Percentiles rank a stretch among this genome's conserved stretches.
Conservation (phyloP, 2,113 vertebrate species). For the Sula dactylatra region DNA sequence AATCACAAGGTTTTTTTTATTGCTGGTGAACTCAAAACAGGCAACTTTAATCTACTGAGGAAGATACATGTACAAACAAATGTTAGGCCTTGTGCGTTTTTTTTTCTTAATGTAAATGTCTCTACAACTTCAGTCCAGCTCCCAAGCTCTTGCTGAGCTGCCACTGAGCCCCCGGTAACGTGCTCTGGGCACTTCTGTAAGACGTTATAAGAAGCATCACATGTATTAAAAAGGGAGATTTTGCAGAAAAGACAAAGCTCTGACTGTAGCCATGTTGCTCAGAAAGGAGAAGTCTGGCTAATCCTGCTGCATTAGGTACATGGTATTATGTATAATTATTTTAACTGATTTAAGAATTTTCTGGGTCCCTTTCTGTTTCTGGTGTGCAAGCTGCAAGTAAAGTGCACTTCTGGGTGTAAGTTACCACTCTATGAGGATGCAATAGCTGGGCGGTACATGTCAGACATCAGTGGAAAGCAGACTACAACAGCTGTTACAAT, state of each 20-base stretch:
- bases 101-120: constrained; percentile 24
- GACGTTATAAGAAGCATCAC: constrained; percentile 22
- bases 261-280: constrained; percentile 3
- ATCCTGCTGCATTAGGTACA: constrained; percentile 17
- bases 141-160: neutral
- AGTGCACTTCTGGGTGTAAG: constrained; percentile 61
- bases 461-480: constrained; percentile 16
- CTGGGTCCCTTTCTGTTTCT: constrained; percentile 37
- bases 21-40: constrained; percentile 77
- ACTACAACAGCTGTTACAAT: neutral
- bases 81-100: constrained; percentile 59
- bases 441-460: neutral
- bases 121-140: constrained; percentile 41
- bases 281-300: constrained; percentile 27
- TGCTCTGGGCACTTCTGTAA: constrained; percentile 31
- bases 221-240: constrained; percentile 11
- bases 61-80: constrained; percentile 68
- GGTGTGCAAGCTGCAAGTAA: constrained; percentile 64
- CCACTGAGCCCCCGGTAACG: neutral
- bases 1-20: constrained; percentile 67
- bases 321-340: neutral
- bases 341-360: neutral
- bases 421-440: neutral
- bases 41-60: constrained; percentile 71
- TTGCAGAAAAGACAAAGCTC: constrained; percentile 37